Evolutionary conservation across 2,113 vertebrate species (phyloP).

Genomic region (Quiscalus mexicanus): DNA sequence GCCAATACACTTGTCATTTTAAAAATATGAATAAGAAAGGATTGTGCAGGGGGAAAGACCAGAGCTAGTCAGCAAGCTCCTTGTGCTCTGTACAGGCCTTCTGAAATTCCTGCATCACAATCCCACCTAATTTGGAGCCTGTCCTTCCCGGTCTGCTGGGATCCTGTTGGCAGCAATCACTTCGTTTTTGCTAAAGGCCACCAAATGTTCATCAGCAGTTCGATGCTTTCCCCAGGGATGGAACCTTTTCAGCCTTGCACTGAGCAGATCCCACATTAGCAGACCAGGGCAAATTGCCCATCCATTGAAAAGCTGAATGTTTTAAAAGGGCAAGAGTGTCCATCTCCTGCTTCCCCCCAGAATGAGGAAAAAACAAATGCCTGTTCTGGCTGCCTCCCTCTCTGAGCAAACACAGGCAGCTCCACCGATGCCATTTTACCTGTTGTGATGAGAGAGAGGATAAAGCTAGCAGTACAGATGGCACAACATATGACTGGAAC

Average conservation of each 20-base stretch:
- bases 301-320: slow-evolving; percentile 49
- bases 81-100: not conserved
- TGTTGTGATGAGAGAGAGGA: slow-evolving; percentile 35
- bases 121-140: slow-evolving; percentile 63
- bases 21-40: not conserved
- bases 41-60: not conserved
- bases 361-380: not conserved
- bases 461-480: slow-evolving; percentile 55
- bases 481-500: slow-evolving; percentile 66
- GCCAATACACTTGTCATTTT: slow-evolving; percentile 11
- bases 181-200: slow-evolving; percentile 68
- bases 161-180: slow-evolving; percentile 58
- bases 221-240: slow-evolving; percentile 56
- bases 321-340: slow-evolving; percentile 67
- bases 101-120: slow-evolving; percentile 48
- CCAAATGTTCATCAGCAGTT: slow-evolving; percentile 72
- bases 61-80: not conserved
- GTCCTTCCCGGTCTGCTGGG: slow-evolving; percentile 59
- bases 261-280: slow-evolving; percentile 65
- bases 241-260: slow-evolving; percentile 73
- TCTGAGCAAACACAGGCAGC: slow-evolving; percentile 10
- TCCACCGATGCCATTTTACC: slow-evolving; percentile 53
- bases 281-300: slow-evolving; percentile 63
- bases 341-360: slow-evolving; percentile 49
- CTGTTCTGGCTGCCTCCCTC: slow-evolving; percentile 13